Base-by-base conservation (phyloP, 2,113 vertebrate species). In the Uria lomvia region DNA sequence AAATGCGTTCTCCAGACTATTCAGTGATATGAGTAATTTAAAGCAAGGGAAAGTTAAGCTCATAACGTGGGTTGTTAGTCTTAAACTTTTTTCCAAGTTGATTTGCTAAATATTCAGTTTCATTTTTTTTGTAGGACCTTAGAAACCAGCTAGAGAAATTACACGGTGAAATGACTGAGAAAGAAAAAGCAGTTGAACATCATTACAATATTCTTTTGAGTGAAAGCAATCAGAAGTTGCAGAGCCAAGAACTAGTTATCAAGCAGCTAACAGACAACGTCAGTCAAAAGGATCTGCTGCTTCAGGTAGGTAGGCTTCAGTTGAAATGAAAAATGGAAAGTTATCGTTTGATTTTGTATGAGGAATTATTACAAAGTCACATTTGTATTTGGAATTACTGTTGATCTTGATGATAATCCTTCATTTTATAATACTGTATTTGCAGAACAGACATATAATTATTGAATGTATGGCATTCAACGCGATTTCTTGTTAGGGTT, bases 141-240 rank as follows among this genome's bases (percentile, higher is more conserved):
- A 98, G 98, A 96, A 99, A 99, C 97, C 99, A 99, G 91, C 96
- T 99, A 32, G 99, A 99, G 97, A 99, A 99, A 97, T 97, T 99
- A 92, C 98, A 96, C 3, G 97, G 97, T 40, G 98, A 99, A 96
- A 97, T 99, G 55, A 96, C 96, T 42, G 99, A 99, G 67, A 98
- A 97, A 86, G 98, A 99, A 96, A 98, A 97, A 87, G 96, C 98
- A 76, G 88, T 98, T 82, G 98, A 99, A 96, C 98, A 98, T 82
- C 98, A 96, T 95, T 98, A 98, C 90, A 96, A 97, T 88, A 97
- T 97, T 73, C 97, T 99, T 87, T 97, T 99, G 95, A 98, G 98
- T 67, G 98, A 99, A 97, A 98, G 95, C 92, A 98, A 97, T 93
- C 96, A 98, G 77, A 98, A 98, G 72, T 76, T 98, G 77, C 98